Evolutionary conservation across 2,888 invertebrate species (phyloP).

Genomic region (Cerastis rubricosa): DNA sequence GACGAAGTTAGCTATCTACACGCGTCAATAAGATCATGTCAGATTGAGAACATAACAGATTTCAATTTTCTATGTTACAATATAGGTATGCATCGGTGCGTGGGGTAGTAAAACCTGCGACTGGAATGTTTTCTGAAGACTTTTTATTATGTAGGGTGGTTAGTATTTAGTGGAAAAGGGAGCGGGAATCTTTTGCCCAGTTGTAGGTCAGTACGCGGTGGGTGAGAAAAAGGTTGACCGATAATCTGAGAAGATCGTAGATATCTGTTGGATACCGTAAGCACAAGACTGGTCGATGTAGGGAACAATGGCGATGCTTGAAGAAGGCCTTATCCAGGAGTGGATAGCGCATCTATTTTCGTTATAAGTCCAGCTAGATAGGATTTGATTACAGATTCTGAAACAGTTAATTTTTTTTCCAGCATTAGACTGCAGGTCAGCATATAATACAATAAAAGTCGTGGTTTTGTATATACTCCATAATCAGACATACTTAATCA

Average conservation of each 20-base stretch:
- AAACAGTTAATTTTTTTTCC: background rate
- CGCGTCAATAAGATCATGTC: conserved; percentile 17
- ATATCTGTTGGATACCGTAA: background rate
- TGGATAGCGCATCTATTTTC: background rate
- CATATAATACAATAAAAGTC: background rate
- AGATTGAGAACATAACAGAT: conserved; percentile 29
- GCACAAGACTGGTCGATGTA: background rate
- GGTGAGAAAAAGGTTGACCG: too few species aligned
- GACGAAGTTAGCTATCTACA: conserved; percentile 13
- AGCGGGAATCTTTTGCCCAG: background rate
- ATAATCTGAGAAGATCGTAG: background rate
- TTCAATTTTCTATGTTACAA: conserved; percentile 26
- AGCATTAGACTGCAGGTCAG: background rate
- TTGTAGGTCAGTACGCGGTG: background rate
- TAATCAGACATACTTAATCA: too few species aligned
- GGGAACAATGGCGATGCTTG: too few species aligned
- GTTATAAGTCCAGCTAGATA: background rate
- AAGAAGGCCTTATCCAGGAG: background rate
- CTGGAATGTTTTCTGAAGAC: background rate
- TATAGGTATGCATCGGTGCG: conserved; percentile 11
- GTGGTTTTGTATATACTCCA: background rate
- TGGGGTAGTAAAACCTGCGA: background rate
- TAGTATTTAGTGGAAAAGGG: background rate
- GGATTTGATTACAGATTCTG: background rate
- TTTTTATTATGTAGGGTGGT: background rate